A percentile compares a stretch with the other conserved stretches of the same genome.
These are phyloP conservation scores for Drosophila nigrodunni DNA, from an alignment of 1,140 invertebrate species.

Conservation along the genomic window DNA sequence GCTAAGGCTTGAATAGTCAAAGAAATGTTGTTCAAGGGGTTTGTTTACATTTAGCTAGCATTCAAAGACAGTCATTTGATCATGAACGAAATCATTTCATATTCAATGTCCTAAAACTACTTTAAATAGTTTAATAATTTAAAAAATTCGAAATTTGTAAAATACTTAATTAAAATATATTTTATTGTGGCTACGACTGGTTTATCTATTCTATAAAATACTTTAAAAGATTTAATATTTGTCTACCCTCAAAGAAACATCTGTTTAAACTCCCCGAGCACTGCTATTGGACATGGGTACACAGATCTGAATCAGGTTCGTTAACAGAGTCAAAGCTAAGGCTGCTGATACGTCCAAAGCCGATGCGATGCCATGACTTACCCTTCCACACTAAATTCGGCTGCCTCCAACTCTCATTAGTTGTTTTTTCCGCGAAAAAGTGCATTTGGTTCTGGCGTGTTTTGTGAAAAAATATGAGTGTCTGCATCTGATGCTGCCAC, in stretches of 20 bases:
- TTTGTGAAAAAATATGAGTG: constrained; percentile 66
- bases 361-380: background rate
- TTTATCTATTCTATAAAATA: too few relatives aligned
- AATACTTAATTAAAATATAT: too few relatives aligned
- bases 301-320: constrained; percentile 25
- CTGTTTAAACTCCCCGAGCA: background rate
- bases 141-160: too few relatives aligned
- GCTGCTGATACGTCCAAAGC: constrained; percentile 1
- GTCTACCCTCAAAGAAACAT: background rate
- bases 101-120: too few relatives aligned
- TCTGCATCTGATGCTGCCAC: constrained; percentile 34
- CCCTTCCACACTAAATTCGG: background rate
- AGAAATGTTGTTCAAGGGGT: background rate
- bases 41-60: background rate
- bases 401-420: constrained; percentile 41
- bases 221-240: too few relatives aligned
- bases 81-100: too few relatives aligned
- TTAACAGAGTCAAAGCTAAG: constrained; percentile 26
- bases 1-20: background rate
- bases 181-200: too few relatives aligned
- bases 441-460: constrained; percentile 47
- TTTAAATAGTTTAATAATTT: too few relatives aligned
- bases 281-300: constrained; percentile 16
- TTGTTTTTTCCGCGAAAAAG: constrained; percentile 51
- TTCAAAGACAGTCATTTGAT: background rate